Base-by-base conservation (phyloP, 92 coral and sea anemone genomes). In the Siderastrea radians region DNA sequence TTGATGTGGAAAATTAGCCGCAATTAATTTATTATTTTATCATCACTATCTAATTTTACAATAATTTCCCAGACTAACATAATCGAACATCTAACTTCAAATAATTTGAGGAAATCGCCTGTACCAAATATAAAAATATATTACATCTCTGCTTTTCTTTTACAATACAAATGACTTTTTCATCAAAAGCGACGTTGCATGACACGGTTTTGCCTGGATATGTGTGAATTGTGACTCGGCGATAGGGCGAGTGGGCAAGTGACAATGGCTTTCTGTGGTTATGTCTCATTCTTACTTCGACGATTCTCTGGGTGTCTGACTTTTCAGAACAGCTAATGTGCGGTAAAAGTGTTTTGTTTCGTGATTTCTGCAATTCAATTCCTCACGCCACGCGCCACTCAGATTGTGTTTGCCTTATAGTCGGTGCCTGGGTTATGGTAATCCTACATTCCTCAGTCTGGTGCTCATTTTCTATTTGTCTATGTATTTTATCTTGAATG, bases 121-220 rank as follows among this genome's bases (percentile, higher is more conserved):
- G 76, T 45, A 45, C 68, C 77, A 81, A 68, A 81, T 63, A 79
- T 80, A 67, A 80, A 66, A 80, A 80, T 81, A 81, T 68, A 68
- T 81, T 81, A 81, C 66, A 81, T 45, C 67, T 80, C 85, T 53
- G 13, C 6, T 55, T 54, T 46, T 60, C 64, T 60, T 14, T 13
- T 46, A 49, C 16, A 67, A 49, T 1, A 43, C 45, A 53, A 13
- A 54, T 53, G 47, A 4, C 1, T 47, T 62, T 9, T 16, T 63
- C 47, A 17, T 7, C 55, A 13, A 11, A 46, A 47, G 1, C 51
- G 49, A 7, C 44, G 15, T 54, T 57, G 3, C 14, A 53, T 11
- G 16, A 19, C 12, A 10, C 5, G 47, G 6, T 17, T 57, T 61
- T 57, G 51, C 52, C 10, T 11, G 44, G 14, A 51, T 53, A 57